Conservation (phyloP, 1,140 invertebrate species). For the Drosophila nasuta region DNA sequence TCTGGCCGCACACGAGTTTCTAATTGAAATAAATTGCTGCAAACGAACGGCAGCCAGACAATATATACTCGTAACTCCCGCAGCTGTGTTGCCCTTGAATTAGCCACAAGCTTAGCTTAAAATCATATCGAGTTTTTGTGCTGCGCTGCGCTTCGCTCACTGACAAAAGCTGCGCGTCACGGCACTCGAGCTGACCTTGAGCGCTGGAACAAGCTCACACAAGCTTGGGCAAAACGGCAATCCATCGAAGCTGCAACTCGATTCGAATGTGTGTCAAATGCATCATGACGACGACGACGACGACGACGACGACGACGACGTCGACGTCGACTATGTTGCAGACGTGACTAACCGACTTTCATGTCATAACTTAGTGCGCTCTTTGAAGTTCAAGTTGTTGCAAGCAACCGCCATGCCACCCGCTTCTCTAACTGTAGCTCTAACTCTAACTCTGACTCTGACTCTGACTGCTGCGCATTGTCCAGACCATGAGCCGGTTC, state of each 20-base stretch:
- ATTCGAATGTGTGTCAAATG: conserved; percentile 82
- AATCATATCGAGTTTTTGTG: conserved; percentile 62
- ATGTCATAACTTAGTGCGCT: conserved; percentile 77
- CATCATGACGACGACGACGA: conserved; percentile 59
- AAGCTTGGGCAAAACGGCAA: conserved; percentile 14
- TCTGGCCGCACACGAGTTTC: conserved; percentile 61
- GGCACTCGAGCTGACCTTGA: conserved; percentile 64
- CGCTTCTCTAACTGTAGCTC: neutral
- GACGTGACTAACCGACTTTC: conserved; percentile 83
- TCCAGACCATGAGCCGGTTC: conserved; percentile 60
- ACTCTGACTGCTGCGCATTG: conserved; percentile 30
- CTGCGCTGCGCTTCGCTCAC: conserved; percentile 26
- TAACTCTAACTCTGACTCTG: no score
- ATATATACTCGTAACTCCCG: conserved; percentile 16
- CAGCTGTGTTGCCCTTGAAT: conserved; percentile 74
- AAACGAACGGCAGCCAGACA: conserved; percentile 17
- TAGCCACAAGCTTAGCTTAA: conserved; percentile 68
- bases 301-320: neutral
- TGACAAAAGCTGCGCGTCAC: conserved; percentile 58
- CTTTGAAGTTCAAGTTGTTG: conserved; percentile 79
- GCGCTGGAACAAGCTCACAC: neutral
- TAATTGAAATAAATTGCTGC: conserved; percentile 80
- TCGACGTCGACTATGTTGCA: conserved; percentile 31
- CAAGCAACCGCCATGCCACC: conserved; percentile 7
- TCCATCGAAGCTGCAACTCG: conserved; percentile 44